A percentile compares a stretch with the other conserved stretches of the same genome.
These are phyloP conservation scores for Pseudonaja textilis DNA, from an alignment of 2,113 vertebrate species.

Conservation along the genomic window DNA sequence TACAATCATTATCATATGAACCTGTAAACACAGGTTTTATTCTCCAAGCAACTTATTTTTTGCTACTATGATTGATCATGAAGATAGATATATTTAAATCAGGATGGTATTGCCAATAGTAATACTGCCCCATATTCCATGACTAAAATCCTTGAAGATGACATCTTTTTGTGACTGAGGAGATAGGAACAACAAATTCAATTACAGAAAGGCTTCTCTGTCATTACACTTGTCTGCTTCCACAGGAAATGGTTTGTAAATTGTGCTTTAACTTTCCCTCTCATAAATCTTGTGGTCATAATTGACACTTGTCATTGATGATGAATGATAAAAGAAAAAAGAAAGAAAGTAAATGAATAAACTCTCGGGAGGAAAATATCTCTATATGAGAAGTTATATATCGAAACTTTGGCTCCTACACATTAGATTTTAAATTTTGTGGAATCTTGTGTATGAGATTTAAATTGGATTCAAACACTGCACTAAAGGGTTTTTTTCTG, in stretches of 20 bases:
- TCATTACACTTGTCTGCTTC: constrained; percentile 77
- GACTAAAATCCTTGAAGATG: constrained; percentile 69
- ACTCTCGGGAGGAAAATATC: constrained; percentile 58
- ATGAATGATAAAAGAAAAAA: constrained; percentile 70
- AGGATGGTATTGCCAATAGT: constrained; percentile 34
- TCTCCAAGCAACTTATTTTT: neutral
- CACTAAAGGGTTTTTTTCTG: constrained; percentile 5
- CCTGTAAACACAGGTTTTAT: constrained; percentile 17
- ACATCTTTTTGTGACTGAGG: constrained; percentile 73
- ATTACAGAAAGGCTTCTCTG: constrained; percentile 74
- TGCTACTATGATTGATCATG: constrained; percentile 9
- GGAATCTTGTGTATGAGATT: constrained; percentile 37
- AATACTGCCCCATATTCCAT: constrained; percentile 43
- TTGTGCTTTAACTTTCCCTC: constrained; percentile 73
- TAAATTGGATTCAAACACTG: constrained; percentile 33
- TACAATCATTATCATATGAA: neutral
- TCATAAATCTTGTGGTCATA: constrained; percentile 72
- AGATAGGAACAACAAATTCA: constrained; percentile 80
- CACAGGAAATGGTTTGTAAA: constrained; percentile 78
- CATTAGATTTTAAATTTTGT: constrained; percentile 59
- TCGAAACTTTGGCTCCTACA: constrained; percentile 62
- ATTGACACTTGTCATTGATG: constrained; percentile 79
- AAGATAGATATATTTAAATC: constrained; percentile 33
- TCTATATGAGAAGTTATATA: constrained; percentile 47
- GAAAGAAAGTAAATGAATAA: constrained; percentile 63